A percentile compares a stretch with the other conserved stretches of the same genome.
These are phyloP conservation scores for Protonibea diacanthus DNA, from an alignment of 2,797 vertebrate species.

Conservation along the genomic window DNA sequence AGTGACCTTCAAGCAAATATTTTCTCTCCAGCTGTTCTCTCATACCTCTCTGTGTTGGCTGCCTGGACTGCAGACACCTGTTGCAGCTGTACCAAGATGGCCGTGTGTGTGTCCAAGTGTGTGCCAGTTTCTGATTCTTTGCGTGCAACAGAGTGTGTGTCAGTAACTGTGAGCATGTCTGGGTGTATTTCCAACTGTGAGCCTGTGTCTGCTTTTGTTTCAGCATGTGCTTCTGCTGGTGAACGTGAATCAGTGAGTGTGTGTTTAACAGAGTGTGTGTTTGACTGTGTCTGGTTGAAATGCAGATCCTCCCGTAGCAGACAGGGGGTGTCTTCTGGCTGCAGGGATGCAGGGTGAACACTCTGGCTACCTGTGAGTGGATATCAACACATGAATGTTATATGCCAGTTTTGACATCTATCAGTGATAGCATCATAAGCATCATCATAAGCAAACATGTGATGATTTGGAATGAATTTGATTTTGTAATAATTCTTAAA, in stretches of 20 bases:
- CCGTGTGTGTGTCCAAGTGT: slow-evolving; percentile 55
- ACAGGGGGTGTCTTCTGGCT: slow-evolving; percentile 66
- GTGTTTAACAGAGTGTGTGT: slow-evolving; percentile 32
- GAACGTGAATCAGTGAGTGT: slow-evolving; percentile 45
- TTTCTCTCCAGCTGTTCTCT: neutral
- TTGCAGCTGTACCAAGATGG: slow-evolving; percentile 67
- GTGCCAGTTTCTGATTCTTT: slow-evolving; percentile 9
- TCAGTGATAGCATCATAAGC: too few relatives aligned
- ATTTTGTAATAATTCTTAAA: too few relatives aligned
- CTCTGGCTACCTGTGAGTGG: slow-evolving; percentile 68
- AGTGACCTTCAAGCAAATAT: neutral
- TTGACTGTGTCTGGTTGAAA: slow-evolving; percentile 58
- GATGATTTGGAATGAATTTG: too few relatives aligned
- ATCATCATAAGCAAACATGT: too few relatives aligned
- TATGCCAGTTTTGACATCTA: neutral
- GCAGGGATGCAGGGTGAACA: slow-evolving; percentile 56
- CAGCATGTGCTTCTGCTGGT: neutral
- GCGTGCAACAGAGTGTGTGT: slow-evolving; percentile 32
- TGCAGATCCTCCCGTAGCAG: slow-evolving; percentile 64
- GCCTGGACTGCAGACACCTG: slow-evolving; percentile 84
- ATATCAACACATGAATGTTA: neutral
- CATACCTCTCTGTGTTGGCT: slow-evolving; percentile 87
- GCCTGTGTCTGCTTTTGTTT: slow-evolving; percentile 30
- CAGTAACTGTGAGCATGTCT: slow-evolving; percentile 2
- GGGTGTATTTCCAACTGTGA: slow-evolving; percentile 40